Percentiles rank a stretch among this genome's conserved stretches.
phyloP scores from a whole-genome alignment of 2,797 vertebrate genomes.

The Trachops cirrhosus region DNA sequence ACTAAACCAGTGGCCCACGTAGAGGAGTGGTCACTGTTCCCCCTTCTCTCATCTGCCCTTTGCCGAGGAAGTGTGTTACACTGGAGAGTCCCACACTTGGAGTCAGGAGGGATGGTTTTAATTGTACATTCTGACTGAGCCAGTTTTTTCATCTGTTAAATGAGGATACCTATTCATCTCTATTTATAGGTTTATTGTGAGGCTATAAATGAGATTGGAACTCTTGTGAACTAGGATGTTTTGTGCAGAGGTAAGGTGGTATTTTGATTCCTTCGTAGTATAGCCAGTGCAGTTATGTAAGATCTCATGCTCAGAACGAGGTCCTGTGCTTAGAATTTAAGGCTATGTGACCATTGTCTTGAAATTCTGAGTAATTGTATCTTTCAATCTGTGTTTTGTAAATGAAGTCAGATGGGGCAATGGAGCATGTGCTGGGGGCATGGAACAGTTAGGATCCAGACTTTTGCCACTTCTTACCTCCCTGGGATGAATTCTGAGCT shows the following conservation, averaged over 20 bases:
- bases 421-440: background rate
- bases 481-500: background rate
- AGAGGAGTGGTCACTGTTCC: background rate
- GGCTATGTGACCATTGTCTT: background rate
- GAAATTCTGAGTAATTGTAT: background rate
- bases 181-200: constrained; percentile 5
- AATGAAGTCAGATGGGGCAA: background rate
- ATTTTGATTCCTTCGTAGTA: background rate
- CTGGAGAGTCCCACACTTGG: background rate
- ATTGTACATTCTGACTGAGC: background rate
- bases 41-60: no score
- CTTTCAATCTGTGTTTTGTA: constrained; percentile 4
- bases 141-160: background rate
- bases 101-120: background rate
- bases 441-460: background rate
- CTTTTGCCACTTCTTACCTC: background rate
- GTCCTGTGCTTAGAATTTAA: background rate
- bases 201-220: background rate
- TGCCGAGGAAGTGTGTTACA: background rate
- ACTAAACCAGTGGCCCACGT: background rate
- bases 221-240: background rate
- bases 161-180: background rate
- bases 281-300: background rate
- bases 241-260: background rate
- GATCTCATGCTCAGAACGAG: background rate